phyloP scores from a whole-genome alignment of 2,888 invertebrate species.

The Pyrgus malvae region DNA sequence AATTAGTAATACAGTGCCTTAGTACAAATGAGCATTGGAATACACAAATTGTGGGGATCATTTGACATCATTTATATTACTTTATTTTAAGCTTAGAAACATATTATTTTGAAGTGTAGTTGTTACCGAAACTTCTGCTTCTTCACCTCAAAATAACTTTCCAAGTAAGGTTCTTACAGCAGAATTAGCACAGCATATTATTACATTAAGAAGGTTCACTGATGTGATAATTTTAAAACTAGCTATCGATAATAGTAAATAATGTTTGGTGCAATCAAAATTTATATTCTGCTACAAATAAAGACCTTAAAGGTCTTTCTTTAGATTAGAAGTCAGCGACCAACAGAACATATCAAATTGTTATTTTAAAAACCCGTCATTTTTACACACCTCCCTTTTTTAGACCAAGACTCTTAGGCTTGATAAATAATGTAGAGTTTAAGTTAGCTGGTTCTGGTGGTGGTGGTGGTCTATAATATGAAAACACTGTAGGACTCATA shows the following conservation, averaged over 20 bases:
- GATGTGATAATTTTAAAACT: conserved; percentile 8
- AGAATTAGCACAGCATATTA: conserved; percentile 24
- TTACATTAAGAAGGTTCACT: neutral
- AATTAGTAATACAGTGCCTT: conserved; percentile 6
- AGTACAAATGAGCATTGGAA: neutral
- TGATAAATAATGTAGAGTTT: neutral
- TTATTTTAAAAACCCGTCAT: no score
- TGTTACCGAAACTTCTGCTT: no score
- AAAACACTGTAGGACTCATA: conserved; percentile 8
- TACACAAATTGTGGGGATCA: neutral
- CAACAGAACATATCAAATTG: no score
- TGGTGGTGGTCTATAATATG: neutral
- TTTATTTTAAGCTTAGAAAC: neutral
- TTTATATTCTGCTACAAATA: neutral
- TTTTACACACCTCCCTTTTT: no score
- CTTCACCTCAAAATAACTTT: neutral
- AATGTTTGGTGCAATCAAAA: neutral
- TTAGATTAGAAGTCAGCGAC: no score
- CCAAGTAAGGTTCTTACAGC: conserved; percentile 8
- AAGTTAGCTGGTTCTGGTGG: neutral
- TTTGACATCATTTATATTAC: neutral
- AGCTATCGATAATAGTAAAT: conserved; percentile 2
- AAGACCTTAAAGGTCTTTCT: neutral
- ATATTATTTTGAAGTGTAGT: neutral
- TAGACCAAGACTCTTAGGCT: no score